phyloP scores from a whole-genome alignment of 2,888 invertebrate genomes.

The Hydrotaea cyrtoneurina region DNA sequence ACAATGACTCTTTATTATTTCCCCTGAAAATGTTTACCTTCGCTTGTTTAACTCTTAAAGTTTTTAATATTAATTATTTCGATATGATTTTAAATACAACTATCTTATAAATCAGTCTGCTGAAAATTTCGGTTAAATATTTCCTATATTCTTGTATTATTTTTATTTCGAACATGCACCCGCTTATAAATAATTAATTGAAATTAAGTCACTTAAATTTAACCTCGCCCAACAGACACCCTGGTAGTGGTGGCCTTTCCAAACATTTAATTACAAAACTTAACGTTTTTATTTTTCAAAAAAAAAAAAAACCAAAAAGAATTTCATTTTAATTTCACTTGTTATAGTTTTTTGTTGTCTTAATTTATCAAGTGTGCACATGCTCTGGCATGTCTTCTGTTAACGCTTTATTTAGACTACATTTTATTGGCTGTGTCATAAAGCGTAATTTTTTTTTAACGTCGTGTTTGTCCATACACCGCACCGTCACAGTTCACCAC shows the following conservation, averaged over 20 bases:
- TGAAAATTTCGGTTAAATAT: not conserved
- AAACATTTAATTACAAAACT: not conserved
- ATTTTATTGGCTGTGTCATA: conserved; percentile 9
- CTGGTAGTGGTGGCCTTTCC: not conserved
- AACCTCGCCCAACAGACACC: conserved; percentile 37
- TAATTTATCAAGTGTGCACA: not conserved
- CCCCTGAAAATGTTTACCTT: too few species aligned
- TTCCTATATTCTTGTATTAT: too few species aligned
- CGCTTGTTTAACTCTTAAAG: not conserved
- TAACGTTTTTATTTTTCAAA: not conserved
- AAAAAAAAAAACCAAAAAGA: not conserved
- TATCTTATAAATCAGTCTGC: not conserved
- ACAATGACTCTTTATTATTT: too few species aligned
- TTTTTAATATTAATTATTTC: not conserved
- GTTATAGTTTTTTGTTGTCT: conserved; percentile 10
- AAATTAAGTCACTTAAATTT: conserved; percentile 45
- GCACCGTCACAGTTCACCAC: not conserved
- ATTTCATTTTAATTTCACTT: not conserved
- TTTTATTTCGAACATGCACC: not conserved
- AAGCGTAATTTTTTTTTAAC: not conserved
- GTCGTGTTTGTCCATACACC: too few species aligned
- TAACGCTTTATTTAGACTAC: conserved; percentile 15
- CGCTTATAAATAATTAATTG: not conserved
- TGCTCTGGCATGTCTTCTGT: not conserved
- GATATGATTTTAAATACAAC: too few species aligned